Evolutionary conservation across 2,888 invertebrate species (phyloP), one percentile per base, ranked within the genome.

Genomic region (Rhogogaster chlorosoma): DNA sequence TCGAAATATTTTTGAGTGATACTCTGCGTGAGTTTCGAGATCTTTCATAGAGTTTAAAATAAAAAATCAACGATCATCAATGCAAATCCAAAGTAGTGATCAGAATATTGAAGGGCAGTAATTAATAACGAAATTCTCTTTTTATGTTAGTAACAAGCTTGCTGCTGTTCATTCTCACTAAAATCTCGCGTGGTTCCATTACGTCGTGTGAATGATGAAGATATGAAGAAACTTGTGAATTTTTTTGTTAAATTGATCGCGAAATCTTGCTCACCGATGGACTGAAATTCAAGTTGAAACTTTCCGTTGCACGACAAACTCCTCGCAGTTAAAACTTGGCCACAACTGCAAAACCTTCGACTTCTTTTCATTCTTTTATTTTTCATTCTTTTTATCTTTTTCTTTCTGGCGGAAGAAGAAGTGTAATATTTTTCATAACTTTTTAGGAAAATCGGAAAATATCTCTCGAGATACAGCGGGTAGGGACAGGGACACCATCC

Each of bases 391-490:
- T 71, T n/a, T 7, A n/a, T 71, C n/a, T 36, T 7, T 71, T 38
- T n/a, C 9, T 38, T n/a, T 45, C 12, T 45, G 6, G 22, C 26
- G 57, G 38, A 80, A 29, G 22, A 75, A 78, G 38, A 36, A 61
- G 80, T 61, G 80, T 80, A 38, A 61, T 80, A 80, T 80, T 61
- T 61, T 49, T 80, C 57, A 22, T 2, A 80, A 80, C 57, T 61
- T 80, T 80, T 61, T 61, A 61, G 38, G 22, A 38, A 80, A 38
- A 80, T 57, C 32, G 80, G 38, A 57, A 80, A 61, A 38, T 80
- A 61, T 36, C 61, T 53, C 32, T 22, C 80, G 22, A 61, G 38
- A 9, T 38, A 38, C 36, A 78, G 36, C 36, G 38, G 38, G 53
- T 53, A 49, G 29, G 18, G 73, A 12, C n/a, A 49, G 29, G 18